A percentile compares a stretch with the other conserved stretches of the same genome.
Conservation (phyloP, 2,888 invertebrate genomes). For the Epirrhoe tristata region DNA sequence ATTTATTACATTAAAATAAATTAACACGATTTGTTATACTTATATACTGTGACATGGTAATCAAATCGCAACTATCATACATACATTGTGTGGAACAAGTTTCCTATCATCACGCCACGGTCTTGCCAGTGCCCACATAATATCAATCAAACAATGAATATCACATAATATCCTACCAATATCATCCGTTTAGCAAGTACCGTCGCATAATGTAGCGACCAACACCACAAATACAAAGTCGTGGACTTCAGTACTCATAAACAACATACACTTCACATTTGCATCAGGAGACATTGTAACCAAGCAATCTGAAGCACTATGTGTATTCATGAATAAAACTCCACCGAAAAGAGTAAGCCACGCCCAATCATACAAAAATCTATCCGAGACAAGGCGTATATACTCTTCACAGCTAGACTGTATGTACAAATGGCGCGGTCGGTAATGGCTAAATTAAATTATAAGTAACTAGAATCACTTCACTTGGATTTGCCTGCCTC, state of each 20-base stretch:
- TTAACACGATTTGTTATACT: slow-evolving; percentile 59
- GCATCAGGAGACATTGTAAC: too few relatives aligned
- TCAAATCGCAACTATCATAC: slow-evolving; percentile 58
- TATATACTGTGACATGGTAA: slow-evolving; percentile 59
- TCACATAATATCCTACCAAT: slow-evolving; percentile 35
- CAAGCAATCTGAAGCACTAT: not conserved
- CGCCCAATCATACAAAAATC: not conserved
- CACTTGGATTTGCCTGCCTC: slow-evolving; percentile 68
- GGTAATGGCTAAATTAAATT: slow-evolving; percentile 26
- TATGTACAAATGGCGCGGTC: slow-evolving; percentile 14
- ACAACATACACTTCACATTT: not conserved
- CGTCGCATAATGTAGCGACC: slow-evolving; percentile 24
- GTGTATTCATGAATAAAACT: not conserved
- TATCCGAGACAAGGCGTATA: not conserved
- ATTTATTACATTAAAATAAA: slow-evolving; percentile 67
- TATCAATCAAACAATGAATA: slow-evolving; percentile 35
- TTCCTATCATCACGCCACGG: slow-evolving; percentile 47
- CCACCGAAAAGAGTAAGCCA: not conserved
- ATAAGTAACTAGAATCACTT: slow-evolving; percentile 44
- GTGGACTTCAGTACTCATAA: not conserved
- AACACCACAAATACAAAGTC: slow-evolving; percentile 7
- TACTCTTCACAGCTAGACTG: slow-evolving; percentile 2
- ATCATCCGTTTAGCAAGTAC: slow-evolving; percentile 20
- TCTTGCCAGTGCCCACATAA: slow-evolving; percentile 38
- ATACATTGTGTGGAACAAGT: slow-evolving; percentile 54